phyloP scores from a whole-genome alignment of 2,888 invertebrate species.

The Callosobruchus maculatus region DNA sequence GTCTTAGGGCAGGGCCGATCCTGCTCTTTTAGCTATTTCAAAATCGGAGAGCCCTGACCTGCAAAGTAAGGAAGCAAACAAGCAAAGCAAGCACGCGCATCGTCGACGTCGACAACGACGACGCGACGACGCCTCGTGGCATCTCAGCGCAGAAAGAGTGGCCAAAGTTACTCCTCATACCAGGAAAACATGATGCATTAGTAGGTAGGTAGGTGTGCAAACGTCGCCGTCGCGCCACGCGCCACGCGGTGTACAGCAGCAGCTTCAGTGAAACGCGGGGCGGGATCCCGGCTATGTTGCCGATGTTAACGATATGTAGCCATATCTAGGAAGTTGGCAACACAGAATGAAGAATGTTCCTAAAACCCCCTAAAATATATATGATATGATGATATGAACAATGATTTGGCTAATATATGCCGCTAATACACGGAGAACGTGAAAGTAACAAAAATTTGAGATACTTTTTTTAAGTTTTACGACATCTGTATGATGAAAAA shows the following conservation, averaged over 20 bases:
- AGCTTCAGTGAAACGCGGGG: background rate
- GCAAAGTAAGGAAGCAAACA: background rate
- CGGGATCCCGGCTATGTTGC: background rate
- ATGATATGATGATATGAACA: too few species aligned
- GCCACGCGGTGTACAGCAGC: background rate
- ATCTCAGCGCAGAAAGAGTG: slow-evolving; percentile 20
- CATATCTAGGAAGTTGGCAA: background rate
- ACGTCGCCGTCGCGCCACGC: background rate
- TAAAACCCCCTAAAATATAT: too few species aligned
- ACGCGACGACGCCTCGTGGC: background rate
- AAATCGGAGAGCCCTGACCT: background rate
- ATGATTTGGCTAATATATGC: too few species aligned
- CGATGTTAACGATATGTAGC: background rate
- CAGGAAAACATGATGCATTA: slow-evolving; percentile 24
- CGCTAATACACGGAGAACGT: too few species aligned
- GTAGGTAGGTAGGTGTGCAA: slow-evolving; percentile 11
- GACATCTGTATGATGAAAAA: too few species aligned
- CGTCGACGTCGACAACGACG: background rate
- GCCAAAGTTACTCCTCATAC: slow-evolving; percentile 28
- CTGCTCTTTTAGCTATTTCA: too few species aligned
- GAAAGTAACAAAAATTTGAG: too few species aligned
- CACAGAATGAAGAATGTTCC: too few species aligned
- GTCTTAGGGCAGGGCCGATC: too few species aligned
- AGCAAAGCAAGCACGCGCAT: too few species aligned
- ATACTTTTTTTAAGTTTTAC: too few species aligned